Evolutionary conservation across 1,140 invertebrate species (phyloP).

Genomic region (Diploscapter pachys): DNA sequence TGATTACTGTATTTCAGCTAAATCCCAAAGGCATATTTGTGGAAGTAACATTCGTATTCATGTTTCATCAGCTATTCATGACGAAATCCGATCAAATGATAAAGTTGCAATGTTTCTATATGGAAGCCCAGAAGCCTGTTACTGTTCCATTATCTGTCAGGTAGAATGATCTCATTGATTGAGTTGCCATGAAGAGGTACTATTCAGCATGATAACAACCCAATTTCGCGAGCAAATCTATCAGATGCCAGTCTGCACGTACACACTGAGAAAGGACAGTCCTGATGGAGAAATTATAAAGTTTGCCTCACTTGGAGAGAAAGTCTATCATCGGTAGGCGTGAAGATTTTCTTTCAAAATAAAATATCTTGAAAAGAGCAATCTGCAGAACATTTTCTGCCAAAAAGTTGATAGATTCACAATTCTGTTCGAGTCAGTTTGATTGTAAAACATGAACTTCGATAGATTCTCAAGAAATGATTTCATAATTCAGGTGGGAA

Average conservation of each 20-base stretch:
- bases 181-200: background rate
- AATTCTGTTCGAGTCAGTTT: too few species aligned
- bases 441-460: background rate
- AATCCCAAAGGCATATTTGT: constrained; percentile 57
- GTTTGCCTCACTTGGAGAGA: constrained; percentile 54
- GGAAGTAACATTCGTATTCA: constrained; percentile 58
- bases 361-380: too few species aligned
- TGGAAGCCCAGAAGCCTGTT: constrained; percentile 57
- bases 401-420: too few species aligned
- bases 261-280: constrained; percentile 55
- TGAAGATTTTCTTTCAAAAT: background rate
- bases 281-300: constrained; percentile 56
- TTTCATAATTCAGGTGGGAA: constrained; percentile 43
- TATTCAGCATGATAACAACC: constrained; percentile 57
- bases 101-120: constrained; percentile 59
- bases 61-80: constrained; percentile 58
- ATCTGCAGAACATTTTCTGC: too few species aligned
- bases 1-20: constrained; percentile 39
- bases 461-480: background rate
- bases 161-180: constrained; percentile 29
- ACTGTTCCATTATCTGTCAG: constrained; percentile 57
- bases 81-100: constrained; percentile 58
- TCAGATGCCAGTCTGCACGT: constrained; percentile 55
- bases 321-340: constrained; percentile 48
- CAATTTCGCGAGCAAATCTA: constrained; percentile 58